These are phyloP conservation scores for Alces alces DNA, from an alignment of 2,113 vertebrate species.

Conservation along the genomic window DNA sequence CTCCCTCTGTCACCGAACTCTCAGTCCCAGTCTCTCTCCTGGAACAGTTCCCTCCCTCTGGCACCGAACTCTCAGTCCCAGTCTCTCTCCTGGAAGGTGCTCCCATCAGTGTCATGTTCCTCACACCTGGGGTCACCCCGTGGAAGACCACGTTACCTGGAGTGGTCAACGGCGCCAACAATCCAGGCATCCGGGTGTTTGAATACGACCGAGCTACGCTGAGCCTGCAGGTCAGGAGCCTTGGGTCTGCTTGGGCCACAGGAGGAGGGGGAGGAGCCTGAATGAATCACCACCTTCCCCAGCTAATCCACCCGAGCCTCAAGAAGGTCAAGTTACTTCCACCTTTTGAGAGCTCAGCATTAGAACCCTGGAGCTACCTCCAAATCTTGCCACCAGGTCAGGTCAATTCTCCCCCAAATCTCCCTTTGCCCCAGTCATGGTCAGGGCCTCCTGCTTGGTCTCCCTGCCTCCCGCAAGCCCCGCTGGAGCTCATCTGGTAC, in stretches of 20 bases:
- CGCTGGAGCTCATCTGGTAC: neutral
- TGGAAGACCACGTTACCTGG: constrained; percentile 96
- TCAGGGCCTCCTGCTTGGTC: neutral
- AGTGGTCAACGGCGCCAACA: constrained; percentile 93
- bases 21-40: neutral
- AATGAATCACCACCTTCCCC: neutral
- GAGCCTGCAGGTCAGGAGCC: constrained; percentile 84
- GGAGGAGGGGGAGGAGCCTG: neutral
- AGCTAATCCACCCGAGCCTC: neutral
- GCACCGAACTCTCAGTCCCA: neutral
- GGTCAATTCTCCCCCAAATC: neutral
- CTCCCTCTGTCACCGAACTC: neutral
- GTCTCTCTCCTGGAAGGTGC: constrained; percentile 71
- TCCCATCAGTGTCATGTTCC: constrained; percentile 90
- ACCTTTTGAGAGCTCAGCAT: neutral
- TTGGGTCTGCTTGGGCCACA: neutral
- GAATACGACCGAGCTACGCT: constrained; percentile 88
- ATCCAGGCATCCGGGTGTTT: constrained; percentile 92
- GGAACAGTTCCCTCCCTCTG: constrained; percentile 61
- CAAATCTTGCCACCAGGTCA: neutral
- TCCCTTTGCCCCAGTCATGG: neutral
- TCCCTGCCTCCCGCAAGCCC: neutral
- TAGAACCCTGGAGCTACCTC: neutral
- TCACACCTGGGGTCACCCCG: constrained; percentile 92
- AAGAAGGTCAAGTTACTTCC: neutral